Conservation (phyloP, 2,113 vertebrate genomes). For the Hystrix cristata region DNA sequence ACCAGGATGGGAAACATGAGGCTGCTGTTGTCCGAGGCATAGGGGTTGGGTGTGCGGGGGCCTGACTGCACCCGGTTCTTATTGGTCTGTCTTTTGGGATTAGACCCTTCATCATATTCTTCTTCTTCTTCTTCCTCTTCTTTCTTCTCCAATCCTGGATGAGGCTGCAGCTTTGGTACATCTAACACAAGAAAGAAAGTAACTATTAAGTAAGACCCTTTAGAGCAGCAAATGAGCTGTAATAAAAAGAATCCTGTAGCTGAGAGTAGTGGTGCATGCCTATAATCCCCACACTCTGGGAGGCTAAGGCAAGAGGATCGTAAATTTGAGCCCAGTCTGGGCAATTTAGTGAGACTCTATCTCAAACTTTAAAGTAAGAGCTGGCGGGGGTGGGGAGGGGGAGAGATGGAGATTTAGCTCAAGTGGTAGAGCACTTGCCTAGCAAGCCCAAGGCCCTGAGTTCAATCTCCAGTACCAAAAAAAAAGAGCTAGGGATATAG, state of each 20-base stretch:
- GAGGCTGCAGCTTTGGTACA: conserved; percentile 98
- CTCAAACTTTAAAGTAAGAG: no score
- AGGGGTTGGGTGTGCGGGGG: conserved; percentile 97
- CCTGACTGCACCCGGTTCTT: conserved; percentile 98
- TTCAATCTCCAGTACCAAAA: no score
- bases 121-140: conserved; percentile 95
- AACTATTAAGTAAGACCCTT: conserved; percentile 44
- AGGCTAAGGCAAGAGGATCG: not conserved
- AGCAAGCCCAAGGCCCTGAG: no score
- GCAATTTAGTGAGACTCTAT: not conserved
- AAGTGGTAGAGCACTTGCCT: no score
- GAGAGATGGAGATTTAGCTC: not conserved
- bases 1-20: conserved; percentile 99
- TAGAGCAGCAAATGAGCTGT: not conserved
- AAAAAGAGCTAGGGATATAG: no score
- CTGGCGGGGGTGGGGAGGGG: no score
- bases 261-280: not conserved
- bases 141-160: conserved; percentile 96
- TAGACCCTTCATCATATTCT: conserved; percentile 95
- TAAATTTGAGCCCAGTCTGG: not conserved
- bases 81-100: conserved; percentile 90
- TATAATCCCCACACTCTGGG: not conserved
- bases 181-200: conserved; percentile 88
- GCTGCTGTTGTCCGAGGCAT: conserved; percentile 99
- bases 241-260: not conserved